Evolutionary conservation across 2,113 vertebrate species (phyloP), one percentile per base, ranked within the genome.

Genomic region (Corythornis madagascariensis): DNA sequence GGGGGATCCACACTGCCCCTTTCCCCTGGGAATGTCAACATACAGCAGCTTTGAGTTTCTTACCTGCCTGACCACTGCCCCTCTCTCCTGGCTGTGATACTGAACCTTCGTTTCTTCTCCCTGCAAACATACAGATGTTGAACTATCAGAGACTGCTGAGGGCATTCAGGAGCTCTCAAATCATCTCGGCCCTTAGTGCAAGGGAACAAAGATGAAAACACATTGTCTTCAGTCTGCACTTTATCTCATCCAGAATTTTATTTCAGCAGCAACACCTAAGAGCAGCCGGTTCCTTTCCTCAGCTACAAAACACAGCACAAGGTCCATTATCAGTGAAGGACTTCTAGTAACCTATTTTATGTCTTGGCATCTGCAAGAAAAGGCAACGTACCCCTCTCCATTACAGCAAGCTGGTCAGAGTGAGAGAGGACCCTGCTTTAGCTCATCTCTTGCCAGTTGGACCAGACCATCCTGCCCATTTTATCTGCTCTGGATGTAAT

Each of bases 181-280:
- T 40, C 35, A 47, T 15, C 73, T 71, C 73, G 67, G 63, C 8
- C 14, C 16, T 35, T 4, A 2, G 11, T 35, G 38, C 45, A 84
- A n/a, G 65, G n/a, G 22, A 90, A 67, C 24, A 33, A 60, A 87
- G 42, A 45, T 20, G 25, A 80, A 91, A 53, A 45, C 3, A 1
- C 2, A 1, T 60, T 79, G 59, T 45, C 29, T 63, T 80, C 47
- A 35, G 28, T 28, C 35, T 38, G 38, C 13, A 24, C 72, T 88
- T 95, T 9, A 64, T 91, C 57, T 86, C 69, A 64, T 8, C n/a
- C 78, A 55, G 57, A 69, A 86, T 81, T 89, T 74, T 42, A 75
- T 56, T 72, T 77, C 65, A 88, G 42, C 53, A 89, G 35, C 74
- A 85, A 52, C 60, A 83, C 28, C 73, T 86, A 60, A 53, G 31